Conservation (phyloP, 2,888 invertebrate genomes). For the Sarcophaga subvicina region DNA sequence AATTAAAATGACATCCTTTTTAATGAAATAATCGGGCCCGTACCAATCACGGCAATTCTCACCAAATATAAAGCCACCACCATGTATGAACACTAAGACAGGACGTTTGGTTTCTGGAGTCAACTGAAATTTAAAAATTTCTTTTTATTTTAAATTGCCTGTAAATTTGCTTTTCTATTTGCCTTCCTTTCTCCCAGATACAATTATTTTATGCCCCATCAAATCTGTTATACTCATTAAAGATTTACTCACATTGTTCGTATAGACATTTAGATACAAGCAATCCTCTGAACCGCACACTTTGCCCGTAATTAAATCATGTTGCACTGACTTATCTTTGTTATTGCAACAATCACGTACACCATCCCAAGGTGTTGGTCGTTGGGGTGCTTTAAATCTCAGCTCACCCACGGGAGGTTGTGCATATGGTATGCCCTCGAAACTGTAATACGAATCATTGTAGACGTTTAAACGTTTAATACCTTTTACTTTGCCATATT, state of each 20-base stretch:
- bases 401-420: conserved; percentile 80
- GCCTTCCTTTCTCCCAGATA: neutral
- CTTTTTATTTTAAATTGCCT: neutral
- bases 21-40: conserved; percentile 82
- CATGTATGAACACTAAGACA: conserved; percentile 83
- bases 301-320: conserved; percentile 76
- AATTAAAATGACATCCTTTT: conserved; percentile 82
- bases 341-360: conserved; percentile 80
- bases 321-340: conserved; percentile 78
- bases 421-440: conserved; percentile 81
- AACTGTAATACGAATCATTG: conserved; percentile 78
- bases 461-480: conserved; percentile 77
- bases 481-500: conserved; percentile 79
- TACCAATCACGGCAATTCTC: conserved; percentile 79
- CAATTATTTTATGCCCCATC: conserved; percentile 24
- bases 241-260: conserved; percentile 77
- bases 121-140: conserved; percentile 70
- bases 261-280: conserved; percentile 83
- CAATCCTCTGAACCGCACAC: conserved; percentile 83
- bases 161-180: neutral
- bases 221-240: neutral
- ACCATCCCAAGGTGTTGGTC: conserved; percentile 81
- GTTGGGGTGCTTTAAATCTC: conserved; percentile 81
- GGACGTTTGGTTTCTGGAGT: conserved; percentile 77
- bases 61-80: conserved; percentile 82